Evolutionary conservation across 2,113 vertebrate species (phyloP), one percentile per base, ranked within the genome.

Genomic region (Benitochromis conjunctus): DNA sequence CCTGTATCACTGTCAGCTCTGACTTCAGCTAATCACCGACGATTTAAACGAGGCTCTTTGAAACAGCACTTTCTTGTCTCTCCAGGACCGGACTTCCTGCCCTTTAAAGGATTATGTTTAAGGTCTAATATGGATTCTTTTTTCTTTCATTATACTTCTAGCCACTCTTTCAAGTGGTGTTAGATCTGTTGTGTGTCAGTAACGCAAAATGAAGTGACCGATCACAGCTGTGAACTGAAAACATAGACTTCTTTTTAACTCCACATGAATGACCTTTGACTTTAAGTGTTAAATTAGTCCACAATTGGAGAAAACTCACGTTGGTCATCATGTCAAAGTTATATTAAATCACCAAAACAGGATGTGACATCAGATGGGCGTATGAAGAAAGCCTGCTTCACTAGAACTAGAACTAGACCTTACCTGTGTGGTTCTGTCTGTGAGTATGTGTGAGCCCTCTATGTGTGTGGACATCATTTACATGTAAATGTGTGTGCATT

Each of bases 331-430:
- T 88, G 87, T 86, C n/a, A 91, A 80, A 83, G 54, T 82, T 88
- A 38, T 29, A 36, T 87, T 80, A 64, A 77, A 83, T 92, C 80
- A 82, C 31, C 74, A 79, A 77, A 84, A 84, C 81, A 89, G 84
- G 85, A 92, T 24, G 83, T 91, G 80, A 89, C 88, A 87, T 84
- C 84, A 88, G 43, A 3, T 19, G 74, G 16, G 53, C 56, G 58
- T 48, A 9, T 11, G 86, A 80, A 79, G 29, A 83, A 87, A 90
- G 81, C 10, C 64, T 79, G 36, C 60, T 66, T 91, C 84, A 91
- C 85, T 79, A 91, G 69, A 81, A 18, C 46, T 83, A 76, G 93
- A 93, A 83, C 93, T 93, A 90, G 87, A 83, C 64, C 46, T 88
- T 85, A 78, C 77, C 64, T 92, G 81, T 90, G 83, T 74, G 14